phyloP scores from a whole-genome alignment of 2,888 invertebrate genomes.

The Calliopum simillimum region DNA sequence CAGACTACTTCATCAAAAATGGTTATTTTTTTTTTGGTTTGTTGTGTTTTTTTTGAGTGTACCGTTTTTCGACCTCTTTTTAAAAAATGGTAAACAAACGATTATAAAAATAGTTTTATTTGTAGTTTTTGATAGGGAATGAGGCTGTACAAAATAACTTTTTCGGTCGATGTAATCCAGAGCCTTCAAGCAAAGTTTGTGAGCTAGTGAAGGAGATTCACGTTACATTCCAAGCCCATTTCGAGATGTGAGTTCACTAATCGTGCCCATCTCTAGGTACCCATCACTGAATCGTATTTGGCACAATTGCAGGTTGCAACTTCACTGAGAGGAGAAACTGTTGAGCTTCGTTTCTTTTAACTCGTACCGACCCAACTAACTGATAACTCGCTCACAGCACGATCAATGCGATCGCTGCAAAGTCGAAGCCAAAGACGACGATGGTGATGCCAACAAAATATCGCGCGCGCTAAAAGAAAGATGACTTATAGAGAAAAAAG shows the following conservation, averaged over 20 bases:
- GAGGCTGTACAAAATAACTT: no score
- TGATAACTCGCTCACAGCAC: conserved; percentile 15
- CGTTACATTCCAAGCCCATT: no score
- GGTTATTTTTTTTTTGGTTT: no score
- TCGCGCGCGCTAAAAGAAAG: conserved; percentile 6
- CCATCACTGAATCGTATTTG: conserved; percentile 43
- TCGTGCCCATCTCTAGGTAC: not conserved
- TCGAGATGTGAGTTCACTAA: conserved; percentile 6
- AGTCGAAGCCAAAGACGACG: not conserved
- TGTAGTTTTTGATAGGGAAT: no score
- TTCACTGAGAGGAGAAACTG: not conserved
- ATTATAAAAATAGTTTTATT: no score
- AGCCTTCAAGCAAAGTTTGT: no score
- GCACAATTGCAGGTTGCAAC: conserved; percentile 49
- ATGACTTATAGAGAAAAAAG: not conserved
- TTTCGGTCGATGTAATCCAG: no score
- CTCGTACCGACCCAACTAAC: not conserved
- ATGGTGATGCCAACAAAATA: not conserved
- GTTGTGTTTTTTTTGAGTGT: no score
- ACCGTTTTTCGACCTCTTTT: no score
- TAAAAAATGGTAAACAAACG: no score
- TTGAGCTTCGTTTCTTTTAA: conserved; percentile 10
- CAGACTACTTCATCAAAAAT: no score
- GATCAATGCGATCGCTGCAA: not conserved
- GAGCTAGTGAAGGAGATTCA: no score